A percentile compares a stretch with the other conserved stretches of the same genome.
These are phyloP conservation scores for Syrphus vitripennis DNA, from an alignment of 2,888 invertebrate genomes.

Conservation along the genomic window DNA sequence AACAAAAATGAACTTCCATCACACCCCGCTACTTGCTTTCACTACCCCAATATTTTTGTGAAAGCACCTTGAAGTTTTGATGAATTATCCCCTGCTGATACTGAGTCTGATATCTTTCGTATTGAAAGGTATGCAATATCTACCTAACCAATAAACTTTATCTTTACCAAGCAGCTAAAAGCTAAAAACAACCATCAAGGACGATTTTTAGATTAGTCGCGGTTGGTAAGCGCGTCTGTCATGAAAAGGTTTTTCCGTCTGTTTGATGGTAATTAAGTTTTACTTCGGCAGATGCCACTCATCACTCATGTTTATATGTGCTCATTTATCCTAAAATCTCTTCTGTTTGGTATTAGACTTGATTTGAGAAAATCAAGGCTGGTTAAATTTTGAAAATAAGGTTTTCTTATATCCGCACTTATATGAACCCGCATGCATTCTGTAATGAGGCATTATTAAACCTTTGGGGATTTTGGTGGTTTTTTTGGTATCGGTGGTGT, in stretches of 20 bases:
- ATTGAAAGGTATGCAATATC: neutral
- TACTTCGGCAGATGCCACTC: constrained; percentile 54
- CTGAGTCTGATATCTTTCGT: constrained; percentile 26
- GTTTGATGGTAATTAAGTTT: constrained; percentile 44
- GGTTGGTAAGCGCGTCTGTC: constrained; percentile 3
- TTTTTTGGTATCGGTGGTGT: neutral
- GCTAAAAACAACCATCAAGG: neutral
- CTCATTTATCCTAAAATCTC: constrained; percentile 39
- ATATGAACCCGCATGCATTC: constrained; percentile 1
- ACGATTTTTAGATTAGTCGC: neutral
- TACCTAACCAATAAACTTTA: constrained; percentile 27
- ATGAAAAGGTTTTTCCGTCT: constrained; percentile 3
- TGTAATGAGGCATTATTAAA: constrained; percentile 3
- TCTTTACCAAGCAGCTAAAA: neutral
- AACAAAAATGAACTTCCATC: neutral
- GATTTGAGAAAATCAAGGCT: neutral
- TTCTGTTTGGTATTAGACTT: neutral
- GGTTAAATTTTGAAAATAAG: neutral
- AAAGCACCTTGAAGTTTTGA: constrained; percentile 25
- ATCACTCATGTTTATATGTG: constrained; percentile 65
- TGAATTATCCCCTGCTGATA: constrained; percentile 28
- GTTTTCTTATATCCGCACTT: neutral
- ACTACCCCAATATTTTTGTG: neutral
- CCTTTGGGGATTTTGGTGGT: neutral
- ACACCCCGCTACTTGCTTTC: neutral